These are phyloP conservation scores for Scolanthus callimorphus DNA, from an alignment of 92 coral and sea anemone species.

Conservation along the genomic window DNA sequence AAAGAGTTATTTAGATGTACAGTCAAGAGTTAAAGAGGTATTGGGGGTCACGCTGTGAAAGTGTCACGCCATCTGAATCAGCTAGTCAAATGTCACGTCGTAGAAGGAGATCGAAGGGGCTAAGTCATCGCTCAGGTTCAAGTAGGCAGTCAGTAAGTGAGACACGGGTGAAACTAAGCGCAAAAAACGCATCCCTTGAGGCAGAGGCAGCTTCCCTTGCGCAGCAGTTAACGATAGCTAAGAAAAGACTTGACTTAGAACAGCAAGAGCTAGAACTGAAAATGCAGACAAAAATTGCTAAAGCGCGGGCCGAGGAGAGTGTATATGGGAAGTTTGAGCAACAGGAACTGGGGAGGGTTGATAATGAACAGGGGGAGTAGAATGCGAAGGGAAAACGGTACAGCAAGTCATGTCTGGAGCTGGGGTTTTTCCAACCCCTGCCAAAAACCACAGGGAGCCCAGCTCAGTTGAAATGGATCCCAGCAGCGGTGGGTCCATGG, in stretches of 20 bases:
- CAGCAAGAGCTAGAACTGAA: constrained; percentile 34
- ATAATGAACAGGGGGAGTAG: neutral
- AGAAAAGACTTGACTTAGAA: constrained; percentile 31
- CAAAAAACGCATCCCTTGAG: constrained; percentile 41
- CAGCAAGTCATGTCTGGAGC: too few species aligned
- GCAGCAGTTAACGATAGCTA: constrained; percentile 10
- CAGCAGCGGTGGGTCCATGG: too few species aligned
- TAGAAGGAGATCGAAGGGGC: neutral
- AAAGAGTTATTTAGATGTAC: neutral
- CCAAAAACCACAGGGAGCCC: neutral
- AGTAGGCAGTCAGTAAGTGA: neutral
- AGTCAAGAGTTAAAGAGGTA: neutral
- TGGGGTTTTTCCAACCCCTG: neutral
- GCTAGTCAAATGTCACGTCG: neutral
- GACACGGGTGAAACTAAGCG: constrained; percentile 16
- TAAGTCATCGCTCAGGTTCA: neutral
- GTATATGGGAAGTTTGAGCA: constrained; percentile 28
- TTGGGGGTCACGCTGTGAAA: neutral
- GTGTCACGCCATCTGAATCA: constrained; percentile 2
- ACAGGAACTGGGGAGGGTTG: neutral
- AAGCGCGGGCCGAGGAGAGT: constrained; percentile 33
- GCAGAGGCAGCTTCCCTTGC: constrained; percentile 37
- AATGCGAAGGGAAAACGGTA: neutral
- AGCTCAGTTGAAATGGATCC: too few species aligned
- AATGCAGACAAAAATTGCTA: constrained; percentile 40